Conservation (phyloP, 2,888 invertebrate genomes). For the Eupithecia subumbrata region DNA sequence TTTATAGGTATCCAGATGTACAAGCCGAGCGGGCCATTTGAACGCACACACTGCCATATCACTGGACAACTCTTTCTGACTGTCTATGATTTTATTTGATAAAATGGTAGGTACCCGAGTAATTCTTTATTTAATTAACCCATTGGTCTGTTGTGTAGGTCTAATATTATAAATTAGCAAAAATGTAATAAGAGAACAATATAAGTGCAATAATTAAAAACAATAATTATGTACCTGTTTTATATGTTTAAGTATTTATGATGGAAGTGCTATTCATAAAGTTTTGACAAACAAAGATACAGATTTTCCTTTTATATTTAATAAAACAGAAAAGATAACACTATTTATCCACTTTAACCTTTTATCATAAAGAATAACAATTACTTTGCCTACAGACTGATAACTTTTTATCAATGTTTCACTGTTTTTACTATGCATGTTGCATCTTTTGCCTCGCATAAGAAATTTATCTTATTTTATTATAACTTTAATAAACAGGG, state of each 20-base stretch:
- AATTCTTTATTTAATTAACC: background rate
- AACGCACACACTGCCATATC: background rate
- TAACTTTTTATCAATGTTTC: background rate
- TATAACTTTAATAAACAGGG: background rate
- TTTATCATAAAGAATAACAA: conserved; percentile 24
- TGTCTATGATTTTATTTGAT: background rate
- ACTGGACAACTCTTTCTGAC: background rate
- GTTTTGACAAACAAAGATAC: background rate
- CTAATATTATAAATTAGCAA: too few relatives aligned
- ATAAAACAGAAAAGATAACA: conserved; percentile 26
- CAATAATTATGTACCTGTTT: background rate
- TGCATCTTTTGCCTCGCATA: background rate
- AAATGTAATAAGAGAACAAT: background rate
- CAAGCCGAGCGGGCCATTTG: background rate
- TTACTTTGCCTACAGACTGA: conserved; percentile 7
- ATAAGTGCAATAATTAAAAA: background rate
- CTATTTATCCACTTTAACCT: conserved; percentile 37
- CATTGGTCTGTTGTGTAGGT: background rate
- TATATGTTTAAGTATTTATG: too few relatives aligned
- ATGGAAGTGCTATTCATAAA: background rate
- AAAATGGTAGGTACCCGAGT: background rate
- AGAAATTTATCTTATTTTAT: background rate
- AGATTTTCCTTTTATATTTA: background rate
- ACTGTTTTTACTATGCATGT: background rate
- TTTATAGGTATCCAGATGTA: background rate